Base-by-base conservation (phyloP, 2,888 invertebrate species). In the Conomelus anceps region DNA sequence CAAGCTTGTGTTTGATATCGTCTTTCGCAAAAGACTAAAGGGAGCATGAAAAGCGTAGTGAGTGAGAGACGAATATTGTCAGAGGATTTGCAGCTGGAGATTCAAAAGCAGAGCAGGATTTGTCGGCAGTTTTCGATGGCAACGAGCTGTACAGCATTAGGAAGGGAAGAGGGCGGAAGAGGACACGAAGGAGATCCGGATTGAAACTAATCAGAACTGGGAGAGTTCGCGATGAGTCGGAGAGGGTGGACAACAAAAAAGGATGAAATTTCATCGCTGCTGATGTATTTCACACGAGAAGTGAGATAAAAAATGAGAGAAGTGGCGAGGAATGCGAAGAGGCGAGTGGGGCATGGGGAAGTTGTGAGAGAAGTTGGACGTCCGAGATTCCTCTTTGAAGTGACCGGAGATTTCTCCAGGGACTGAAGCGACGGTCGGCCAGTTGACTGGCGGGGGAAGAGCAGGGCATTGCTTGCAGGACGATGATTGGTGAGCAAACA, bases 391-490 rank as follows among this genome's bases (percentile, higher is more conserved):
- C 26, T 23, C 86, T 86, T 86, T 86, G 86, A 86, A 86, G 86
- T 86, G 86, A 86, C 86, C 86, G 26, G 86, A 86, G 86, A 86
- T 86, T 86, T 86, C 86, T 86, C 86, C 26, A 86, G 86, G 86
- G 86, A 86, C 22, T 13, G 34, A 7, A 34, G 34, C 34, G 34
- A 34, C 7, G 1, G 34, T 13, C 34, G 34, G 34, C 9, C 34
- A 3, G 34, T 34, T 34, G 13, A 17, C n/a, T n/a, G n/a, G n/a
- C n/a, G 17, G 34, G 34, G 34, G 34, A 34, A 34, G 34, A 13
- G 34, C 34, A 34, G 34, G 17, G 34, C 34, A 34, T 34, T 34
- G 34, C 34, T 34, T 34, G 34, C 34, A 34, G 34, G 9, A 34
- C 34, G 34, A 34, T 34, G 34, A 34, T 34, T 34, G 34, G 34